Evolutionary conservation across 2,113 vertebrate genomes (phyloP).

Genomic region (Pandion haliaetus): DNA sequence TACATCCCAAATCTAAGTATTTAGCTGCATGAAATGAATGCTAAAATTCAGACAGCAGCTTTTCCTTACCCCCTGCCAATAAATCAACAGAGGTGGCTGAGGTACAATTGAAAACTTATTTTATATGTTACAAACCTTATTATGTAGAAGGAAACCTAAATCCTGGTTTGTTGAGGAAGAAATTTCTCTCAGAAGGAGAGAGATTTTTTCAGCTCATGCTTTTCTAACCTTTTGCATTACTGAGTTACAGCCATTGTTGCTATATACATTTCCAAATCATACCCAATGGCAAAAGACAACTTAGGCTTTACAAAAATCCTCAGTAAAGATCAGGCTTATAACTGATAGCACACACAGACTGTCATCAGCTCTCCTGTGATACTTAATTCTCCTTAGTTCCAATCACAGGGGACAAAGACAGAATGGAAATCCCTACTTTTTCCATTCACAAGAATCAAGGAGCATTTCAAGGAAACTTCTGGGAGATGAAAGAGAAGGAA

Average conservation of each 20-base stretch:
- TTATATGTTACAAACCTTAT: neutral
- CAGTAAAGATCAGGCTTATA: neutral
- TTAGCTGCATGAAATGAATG: neutral
- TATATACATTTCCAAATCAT: neutral
- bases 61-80: neutral
- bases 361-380: neutral
- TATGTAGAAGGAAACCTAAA: neutral
- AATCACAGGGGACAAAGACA: neutral
- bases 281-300: neutral
- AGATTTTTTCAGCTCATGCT: neutral
- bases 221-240: neutral
- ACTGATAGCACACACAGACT: neutral
- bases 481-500: neutral
- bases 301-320: neutral
- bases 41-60: neutral
- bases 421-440: neutral
- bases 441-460: neutral
- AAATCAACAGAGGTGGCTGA: neutral
- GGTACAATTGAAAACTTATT: neutral
- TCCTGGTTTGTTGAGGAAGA: neutral
- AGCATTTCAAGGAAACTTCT: neutral
- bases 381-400: neutral
- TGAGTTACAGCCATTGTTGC: neutral
- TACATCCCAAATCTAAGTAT: neutral
- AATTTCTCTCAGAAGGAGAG: neutral